Percentiles rank a stretch among this genome's conserved stretches.
phyloP scores from a whole-genome alignment of 1,140 invertebrate genomes.

The Battus philenor region DNA sequence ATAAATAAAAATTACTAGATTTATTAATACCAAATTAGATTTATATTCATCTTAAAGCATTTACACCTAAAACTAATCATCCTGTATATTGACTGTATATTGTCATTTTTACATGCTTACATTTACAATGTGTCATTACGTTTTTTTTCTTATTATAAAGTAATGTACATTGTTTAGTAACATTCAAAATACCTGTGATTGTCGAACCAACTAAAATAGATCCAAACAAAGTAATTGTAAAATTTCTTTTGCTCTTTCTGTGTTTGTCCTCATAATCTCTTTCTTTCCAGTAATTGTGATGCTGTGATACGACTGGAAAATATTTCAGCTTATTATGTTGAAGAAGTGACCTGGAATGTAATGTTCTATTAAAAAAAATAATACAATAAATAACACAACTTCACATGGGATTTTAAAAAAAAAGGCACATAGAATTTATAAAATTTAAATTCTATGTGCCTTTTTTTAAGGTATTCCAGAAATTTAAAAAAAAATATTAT shows the following conservation, averaged over 20 bases:
- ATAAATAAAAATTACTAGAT: too few species aligned
- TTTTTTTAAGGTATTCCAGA: not conserved
- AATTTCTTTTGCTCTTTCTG: slow-evolving; percentile 13
- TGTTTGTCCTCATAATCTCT: slow-evolving; percentile 17
- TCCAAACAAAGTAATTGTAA: slow-evolving; percentile 28
- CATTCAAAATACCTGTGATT: slow-evolving; percentile 19
- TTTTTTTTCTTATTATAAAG: too few species aligned
- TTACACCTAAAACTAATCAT: too few species aligned
- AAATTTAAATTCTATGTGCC: not conserved
- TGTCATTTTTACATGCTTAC: too few species aligned
- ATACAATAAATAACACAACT: not conserved
- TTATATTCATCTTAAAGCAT: too few species aligned
- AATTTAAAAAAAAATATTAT: not conserved
- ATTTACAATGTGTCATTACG: too few species aligned
- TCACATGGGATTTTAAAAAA: not conserved
- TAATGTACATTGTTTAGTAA: too few species aligned
- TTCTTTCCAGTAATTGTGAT: slow-evolving; percentile 19
- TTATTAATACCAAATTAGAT: too few species aligned
- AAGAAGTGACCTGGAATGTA: slow-evolving; percentile 25
- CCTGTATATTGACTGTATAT: too few species aligned
- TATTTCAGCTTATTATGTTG: slow-evolving; percentile 27
- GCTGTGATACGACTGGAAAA: slow-evolving; percentile 24
- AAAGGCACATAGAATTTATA: not conserved
- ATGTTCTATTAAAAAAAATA: not conserved
- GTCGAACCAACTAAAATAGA: slow-evolving; percentile 37